These are phyloP conservation scores for Pyrgilauda ruficollis DNA, from an alignment of 2,113 vertebrate species.

Conservation along the genomic window DNA sequence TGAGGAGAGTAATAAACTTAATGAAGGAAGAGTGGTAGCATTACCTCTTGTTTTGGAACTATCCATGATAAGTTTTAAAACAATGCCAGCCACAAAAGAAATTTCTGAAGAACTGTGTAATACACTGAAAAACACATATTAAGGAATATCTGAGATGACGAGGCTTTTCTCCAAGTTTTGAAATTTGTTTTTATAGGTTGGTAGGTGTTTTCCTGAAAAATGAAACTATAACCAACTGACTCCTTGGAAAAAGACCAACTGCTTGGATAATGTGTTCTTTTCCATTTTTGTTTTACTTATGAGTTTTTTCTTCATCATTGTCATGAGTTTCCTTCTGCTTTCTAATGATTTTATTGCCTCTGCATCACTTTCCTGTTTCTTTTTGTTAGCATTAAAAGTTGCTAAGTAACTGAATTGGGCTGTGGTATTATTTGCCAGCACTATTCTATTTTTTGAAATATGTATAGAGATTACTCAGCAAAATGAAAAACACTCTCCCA, in stretches of 20 bases:
- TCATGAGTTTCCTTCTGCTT: not conserved
- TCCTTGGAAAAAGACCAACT: not conserved
- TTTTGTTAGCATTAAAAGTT: conserved; percentile 1
- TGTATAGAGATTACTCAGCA: not conserved
- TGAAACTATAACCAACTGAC: not conserved
- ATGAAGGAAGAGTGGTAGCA: not conserved
- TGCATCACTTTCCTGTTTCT: not conserved
- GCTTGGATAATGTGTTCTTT: not conserved
- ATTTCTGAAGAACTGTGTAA: not conserved
- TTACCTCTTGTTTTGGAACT: not conserved
- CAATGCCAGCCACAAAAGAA: not conserved
- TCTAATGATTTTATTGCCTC: not conserved
- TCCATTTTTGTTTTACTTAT: not conserved
- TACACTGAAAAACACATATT: not conserved
- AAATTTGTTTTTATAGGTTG: not conserved
- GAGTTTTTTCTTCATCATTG: not conserved
- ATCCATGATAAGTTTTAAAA: not conserved
- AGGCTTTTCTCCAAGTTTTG: not conserved
- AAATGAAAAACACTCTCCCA: not conserved
- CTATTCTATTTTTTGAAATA: not conserved
- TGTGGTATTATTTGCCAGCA: not conserved
- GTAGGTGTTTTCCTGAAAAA: not conserved
- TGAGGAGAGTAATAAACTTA: not conserved
- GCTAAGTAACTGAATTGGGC: conserved; percentile 14
- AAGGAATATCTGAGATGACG: not conserved